Base-by-base conservation (phyloP, 2,888 invertebrate genomes). In the Cataglyphis cursor region DNA sequence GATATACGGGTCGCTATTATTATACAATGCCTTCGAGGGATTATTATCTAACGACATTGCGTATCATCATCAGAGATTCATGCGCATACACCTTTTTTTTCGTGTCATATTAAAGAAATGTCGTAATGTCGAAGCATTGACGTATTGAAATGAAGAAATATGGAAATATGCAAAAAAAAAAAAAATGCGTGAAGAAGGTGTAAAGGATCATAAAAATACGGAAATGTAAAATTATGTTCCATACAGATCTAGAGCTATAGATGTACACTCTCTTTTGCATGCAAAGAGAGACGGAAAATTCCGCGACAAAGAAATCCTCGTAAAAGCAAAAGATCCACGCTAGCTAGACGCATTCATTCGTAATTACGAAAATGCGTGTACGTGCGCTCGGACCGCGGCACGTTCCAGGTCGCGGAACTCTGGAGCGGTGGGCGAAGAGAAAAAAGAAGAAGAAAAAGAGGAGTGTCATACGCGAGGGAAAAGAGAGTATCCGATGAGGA, bases 351-450 rank as follows among this genome's bases (percentile, higher is more conserved):
- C 57, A 59, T 61, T 35, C 48, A 35, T 57, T 41, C 28, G 62
- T 59, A 64, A 75, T 75, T 57, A 75, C 81, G 82, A 65, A 82
- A 61, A 66, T 82, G 73, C 44, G 64, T 73, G 64, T 62, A 81
- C 81, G 84, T 84, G 84, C 81, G 68, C 54, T n/a, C 38, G 48
- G 28, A 24, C 12, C 54, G 64, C 62, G 83, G 80, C 83, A 84
- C 87, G 87, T 90, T 65, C 64, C 84, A 41, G 75, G 57, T 85
- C 85, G 78, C 62, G 65, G 83, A 84, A 81, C 75, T 88, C 81
- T 44, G 73, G 65, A 59, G 57, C 31, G 35, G 41, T 12, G 68
- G 38, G 38, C 12, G 48, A 28, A 35, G 21, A 28, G 61, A 75
- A 85, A 59, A 44, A 62, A 57, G 21, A 80, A 54, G 54, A 78